Conservation (phyloP, 2,888 invertebrate species). For the Thera obeliscata region DNA sequence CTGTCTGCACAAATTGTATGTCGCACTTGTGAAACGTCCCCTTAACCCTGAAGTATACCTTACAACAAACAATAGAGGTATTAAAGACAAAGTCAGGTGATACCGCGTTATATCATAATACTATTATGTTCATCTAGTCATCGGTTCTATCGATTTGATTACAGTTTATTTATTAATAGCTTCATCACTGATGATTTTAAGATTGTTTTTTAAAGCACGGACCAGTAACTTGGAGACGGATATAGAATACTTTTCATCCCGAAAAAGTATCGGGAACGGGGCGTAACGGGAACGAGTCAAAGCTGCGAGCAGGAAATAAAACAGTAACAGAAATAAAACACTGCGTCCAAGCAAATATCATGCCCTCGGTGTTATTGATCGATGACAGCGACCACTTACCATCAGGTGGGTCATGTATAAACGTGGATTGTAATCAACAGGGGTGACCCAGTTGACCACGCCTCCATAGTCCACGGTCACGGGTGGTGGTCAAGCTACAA, state of each 20-base stretch:
- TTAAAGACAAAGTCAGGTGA: conserved; percentile 71
- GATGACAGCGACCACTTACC: too few species aligned
- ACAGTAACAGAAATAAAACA: too few species aligned
- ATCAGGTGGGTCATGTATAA: neutral
- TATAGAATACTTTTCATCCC: too few species aligned
- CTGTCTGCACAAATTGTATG: neutral
- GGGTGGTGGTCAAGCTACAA: conserved; percentile 1
- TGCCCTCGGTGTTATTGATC: too few species aligned
- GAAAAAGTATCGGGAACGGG: too few species aligned
- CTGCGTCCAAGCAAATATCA: too few species aligned
- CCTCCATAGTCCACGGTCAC: conserved; percentile 13
- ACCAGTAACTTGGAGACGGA: too few species aligned
- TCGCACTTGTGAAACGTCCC: conserved; percentile 45
- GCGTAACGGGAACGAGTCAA: too few species aligned
- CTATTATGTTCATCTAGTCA: conserved; percentile 66
- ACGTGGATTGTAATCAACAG: neutral
- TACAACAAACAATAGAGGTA: conserved; percentile 77
- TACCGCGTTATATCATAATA: conserved; percentile 65
- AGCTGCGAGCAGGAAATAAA: too few species aligned
- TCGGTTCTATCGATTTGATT: conserved; percentile 68
- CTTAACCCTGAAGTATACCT: conserved; percentile 64
- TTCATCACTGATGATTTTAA: conserved; percentile 3
- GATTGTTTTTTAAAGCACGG: too few species aligned
- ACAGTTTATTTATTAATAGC: conserved; percentile 57
- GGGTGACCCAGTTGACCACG: conserved; percentile 22